Percentiles rank a stretch among this genome's conserved stretches.
phyloP scores from a whole-genome alignment of 2,797 vertebrate species.

The Hydrolagus colliei region DNA sequence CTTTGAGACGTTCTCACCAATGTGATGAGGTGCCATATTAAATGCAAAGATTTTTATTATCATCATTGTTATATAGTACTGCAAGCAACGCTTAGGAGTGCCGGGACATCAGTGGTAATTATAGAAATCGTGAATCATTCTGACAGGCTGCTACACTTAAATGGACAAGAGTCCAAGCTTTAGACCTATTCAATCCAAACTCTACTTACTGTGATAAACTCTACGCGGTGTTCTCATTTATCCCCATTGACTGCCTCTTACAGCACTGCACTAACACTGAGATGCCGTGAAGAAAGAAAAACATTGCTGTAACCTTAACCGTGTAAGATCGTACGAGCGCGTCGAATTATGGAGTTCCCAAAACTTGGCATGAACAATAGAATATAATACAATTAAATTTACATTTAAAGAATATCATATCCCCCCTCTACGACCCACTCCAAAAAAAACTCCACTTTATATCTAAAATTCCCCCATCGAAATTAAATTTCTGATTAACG shows the following conservation, averaged over 20 bases:
- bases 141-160: not conserved
- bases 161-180: not conserved
- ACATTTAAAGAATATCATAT: not conserved
- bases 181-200: constrained; percentile 86
- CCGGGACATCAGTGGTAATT: not conserved
- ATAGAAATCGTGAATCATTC: not conserved
- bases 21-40: too few relatives aligned
- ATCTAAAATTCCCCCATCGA: too few relatives aligned
- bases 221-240: constrained; percentile 96
- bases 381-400: too few relatives aligned
- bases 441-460: too few relatives aligned
- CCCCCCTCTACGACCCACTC: not conserved
- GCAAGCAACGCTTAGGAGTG: not conserved
- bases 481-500: too few relatives aligned
- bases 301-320: not conserved
- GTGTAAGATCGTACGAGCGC: not conserved
- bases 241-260: constrained; percentile 48
- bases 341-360: too few relatives aligned
- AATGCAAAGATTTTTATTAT: too few relatives aligned
- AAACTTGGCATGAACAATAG: too few relatives aligned
- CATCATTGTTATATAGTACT: too few relatives aligned
- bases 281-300: not conserved
- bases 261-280: not conserved
- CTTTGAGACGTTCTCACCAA: too few relatives aligned
- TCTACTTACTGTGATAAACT: constrained; percentile 84